phyloP scores from a whole-genome alignment of 2,888 invertebrate genomes.

The Agrochola lota region DNA sequence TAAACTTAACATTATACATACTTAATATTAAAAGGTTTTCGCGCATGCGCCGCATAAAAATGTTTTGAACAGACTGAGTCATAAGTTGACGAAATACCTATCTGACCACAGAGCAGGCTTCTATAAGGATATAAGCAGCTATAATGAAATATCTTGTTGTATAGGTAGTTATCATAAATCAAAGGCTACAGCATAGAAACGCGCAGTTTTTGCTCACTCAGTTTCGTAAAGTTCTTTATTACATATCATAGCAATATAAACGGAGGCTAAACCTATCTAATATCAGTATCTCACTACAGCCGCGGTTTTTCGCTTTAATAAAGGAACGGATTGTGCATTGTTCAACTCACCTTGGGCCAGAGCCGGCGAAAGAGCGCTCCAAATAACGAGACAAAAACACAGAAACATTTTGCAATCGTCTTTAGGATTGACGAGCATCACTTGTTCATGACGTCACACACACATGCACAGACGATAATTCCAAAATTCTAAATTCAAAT shows the following conservation, averaged over 20 bases:
- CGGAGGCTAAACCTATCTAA: slow-evolving; percentile 66
- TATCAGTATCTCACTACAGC: slow-evolving; percentile 55
- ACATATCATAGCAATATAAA: slow-evolving; percentile 57
- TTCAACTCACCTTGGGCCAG: slow-evolving; percentile 87
- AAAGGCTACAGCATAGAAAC: slow-evolving; percentile 11
- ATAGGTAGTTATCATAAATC: slow-evolving; percentile 9
- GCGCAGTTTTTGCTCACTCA: neutral
- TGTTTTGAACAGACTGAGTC: slow-evolving; percentile 59
- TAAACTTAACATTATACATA: slow-evolving; percentile 3
- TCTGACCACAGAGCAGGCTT: slow-evolving; percentile 47
- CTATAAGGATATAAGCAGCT: slow-evolving; percentile 25
- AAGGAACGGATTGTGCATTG: slow-evolving; percentile 76
- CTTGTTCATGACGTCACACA: slow-evolving; percentile 80
- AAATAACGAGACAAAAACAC: slow-evolving; percentile 84
- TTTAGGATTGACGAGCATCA: slow-evolving; percentile 73
- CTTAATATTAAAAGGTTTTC: slow-evolving; percentile 23
- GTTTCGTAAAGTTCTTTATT: slow-evolving; percentile 54
- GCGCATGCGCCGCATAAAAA: slow-evolving; percentile 55
- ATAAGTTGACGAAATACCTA: slow-evolving; percentile 60
- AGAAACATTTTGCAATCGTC: slow-evolving; percentile 85
- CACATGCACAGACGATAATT: slow-evolving; percentile 67
- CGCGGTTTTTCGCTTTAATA: slow-evolving; percentile 68
- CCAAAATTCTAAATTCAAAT: slow-evolving; percentile 66
- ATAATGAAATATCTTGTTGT: slow-evolving; percentile 19
- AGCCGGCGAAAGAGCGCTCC: slow-evolving; percentile 86